Base-by-base conservation (phyloP, 2,888 invertebrate genomes). In the Germaria angustata region DNA sequence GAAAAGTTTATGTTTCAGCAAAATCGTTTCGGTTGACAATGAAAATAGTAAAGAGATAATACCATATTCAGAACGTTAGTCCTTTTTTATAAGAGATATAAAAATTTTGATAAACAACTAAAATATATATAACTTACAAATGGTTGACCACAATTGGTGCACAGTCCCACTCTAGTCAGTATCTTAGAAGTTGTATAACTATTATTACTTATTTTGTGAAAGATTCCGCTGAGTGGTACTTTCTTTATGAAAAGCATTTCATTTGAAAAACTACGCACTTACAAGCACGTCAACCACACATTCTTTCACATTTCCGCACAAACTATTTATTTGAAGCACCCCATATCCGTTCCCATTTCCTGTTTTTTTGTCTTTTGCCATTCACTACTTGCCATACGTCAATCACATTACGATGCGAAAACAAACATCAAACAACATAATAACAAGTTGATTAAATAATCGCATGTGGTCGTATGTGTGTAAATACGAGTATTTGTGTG, bases 311-410 rank as follows among this genome's bases (percentile, higher is more conserved):
- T 15, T 24, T n/a, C 22, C 17, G 17, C 13, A n/a, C 17, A 6
- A 34, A 15, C 22, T n/a, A n/a, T n/a, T n/a, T 36, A 46, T 24
- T 46, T 41, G 20, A 73, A 80, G 39, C 41, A 49, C 53, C 51
- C 69, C 53, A 69, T 32, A 9, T 28, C 28, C 44, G 24, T 49
- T 63, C n/a, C n/a, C n/a, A n/a, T n/a, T 53, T 69, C 55, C 49
- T 65, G 51, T n/a, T 59, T 36, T 2, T 28, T 41, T n/a, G n/a
- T 15, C 1, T 15, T 41, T 59, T 15, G 4, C 20, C 32, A 15
- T 9, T 44, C 24, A 59, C 5, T 69, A 41, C 69, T 65, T 76
- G 49, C 44, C 80, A 76, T 65, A 63, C 75, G 75, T 68, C 69
- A 80, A 57, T 75, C 80, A 68, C 46, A 32, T 57, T 46, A 36